Percentiles rank a stretch among this genome's conserved stretches.
Evolutionary conservation across 2,113 vertebrate genomes (phyloP).

Genomic region (Rattus rattus): DNA sequence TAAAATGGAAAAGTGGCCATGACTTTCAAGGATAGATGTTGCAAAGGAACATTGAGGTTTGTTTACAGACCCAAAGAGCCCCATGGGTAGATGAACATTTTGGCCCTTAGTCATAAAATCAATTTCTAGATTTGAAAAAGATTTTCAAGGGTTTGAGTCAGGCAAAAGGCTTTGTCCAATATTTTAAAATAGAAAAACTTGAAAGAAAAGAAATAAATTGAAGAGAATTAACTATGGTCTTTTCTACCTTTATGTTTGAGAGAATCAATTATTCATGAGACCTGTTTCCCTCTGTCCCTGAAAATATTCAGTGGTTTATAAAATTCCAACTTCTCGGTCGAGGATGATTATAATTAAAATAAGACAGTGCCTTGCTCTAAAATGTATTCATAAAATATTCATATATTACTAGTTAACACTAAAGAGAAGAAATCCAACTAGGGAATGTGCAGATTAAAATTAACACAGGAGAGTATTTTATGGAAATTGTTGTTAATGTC

Average conservation of each 20-base stretch:
- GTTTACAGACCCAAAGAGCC: neutral
- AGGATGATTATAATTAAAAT: conserved; percentile 53
- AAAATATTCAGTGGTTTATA: neutral
- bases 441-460: conserved; percentile 20
- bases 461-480: neutral
- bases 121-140: neutral
- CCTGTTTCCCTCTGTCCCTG: neutral
- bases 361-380: neutral
- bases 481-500: neutral
- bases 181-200: neutral
- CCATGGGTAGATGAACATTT: neutral
- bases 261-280: neutral
- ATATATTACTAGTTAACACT: neutral
- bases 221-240: neutral
- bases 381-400: conserved; percentile 52
- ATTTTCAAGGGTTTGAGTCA: neutral
- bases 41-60: neutral
- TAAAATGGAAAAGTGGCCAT: neutral
- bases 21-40: neutral
- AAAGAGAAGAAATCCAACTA: conserved; percentile 11
- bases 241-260: neutral
- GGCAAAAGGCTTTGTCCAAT: neutral
- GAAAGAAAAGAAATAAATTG: neutral
- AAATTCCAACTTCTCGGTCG: conserved; percentile 12
- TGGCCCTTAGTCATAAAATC: neutral